Evolutionary conservation across 2,797 vertebrate genomes (phyloP).

Genomic region (Borostomias antarcticus): DNA sequence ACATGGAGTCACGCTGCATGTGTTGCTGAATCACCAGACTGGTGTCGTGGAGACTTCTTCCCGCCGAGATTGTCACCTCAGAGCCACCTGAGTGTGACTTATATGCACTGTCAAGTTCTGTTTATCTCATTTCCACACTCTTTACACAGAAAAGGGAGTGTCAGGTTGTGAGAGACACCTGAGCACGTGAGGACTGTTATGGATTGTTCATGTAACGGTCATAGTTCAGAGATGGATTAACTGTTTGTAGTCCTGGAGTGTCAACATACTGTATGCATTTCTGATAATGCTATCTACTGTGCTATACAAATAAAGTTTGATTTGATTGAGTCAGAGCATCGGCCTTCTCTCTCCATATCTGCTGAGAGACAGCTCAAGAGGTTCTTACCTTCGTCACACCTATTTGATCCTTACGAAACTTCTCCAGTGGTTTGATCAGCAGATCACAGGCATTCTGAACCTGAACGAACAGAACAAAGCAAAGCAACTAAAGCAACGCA

Average conservation of each 20-base stretch:
- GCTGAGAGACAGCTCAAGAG: no score
- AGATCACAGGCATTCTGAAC: conserved; percentile 96
- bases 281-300: no score
- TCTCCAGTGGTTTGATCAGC: conserved; percentile 95
- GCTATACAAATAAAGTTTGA: no score
- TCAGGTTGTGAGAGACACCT: background rate
- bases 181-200: background rate
- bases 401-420: conserved; percentile 95
- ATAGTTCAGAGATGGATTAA: background rate
- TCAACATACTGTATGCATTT: no score
- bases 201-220: background rate
- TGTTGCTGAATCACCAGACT: conserved; percentile 12
- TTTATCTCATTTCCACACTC: background rate
- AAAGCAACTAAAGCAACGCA: no score
- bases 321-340: no score
- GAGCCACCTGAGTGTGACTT: background rate
- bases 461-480: conserved; percentile 67
- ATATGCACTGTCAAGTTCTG: background rate
- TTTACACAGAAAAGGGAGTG: background rate
- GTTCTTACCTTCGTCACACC: conserved; percentile 91
- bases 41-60: background rate
- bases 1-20: conserved; percentile 1
- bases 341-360: no score
- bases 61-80: background rate
- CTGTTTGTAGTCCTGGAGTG: background rate